phyloP scores from a whole-genome alignment of 2,113 vertebrate genomes.

The Neodon shergylaensis region DNA sequence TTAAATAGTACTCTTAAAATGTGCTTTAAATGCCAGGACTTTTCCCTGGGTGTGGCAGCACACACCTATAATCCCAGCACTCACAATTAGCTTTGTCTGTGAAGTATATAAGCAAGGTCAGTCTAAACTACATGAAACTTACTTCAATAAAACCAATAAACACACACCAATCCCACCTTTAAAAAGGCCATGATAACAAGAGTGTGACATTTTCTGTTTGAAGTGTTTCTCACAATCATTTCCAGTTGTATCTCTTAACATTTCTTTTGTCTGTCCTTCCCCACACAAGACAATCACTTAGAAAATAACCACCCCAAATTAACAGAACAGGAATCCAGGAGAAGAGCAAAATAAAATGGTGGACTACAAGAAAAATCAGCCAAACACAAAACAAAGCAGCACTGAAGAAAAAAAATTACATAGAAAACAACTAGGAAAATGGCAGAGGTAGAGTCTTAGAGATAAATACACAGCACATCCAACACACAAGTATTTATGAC shows the following conservation, averaged over 20 bases:
- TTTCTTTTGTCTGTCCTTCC: neutral
- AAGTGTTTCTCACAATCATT: neutral
- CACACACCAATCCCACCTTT: neutral
- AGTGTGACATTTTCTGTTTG: neutral
- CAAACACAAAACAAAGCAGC: neutral
- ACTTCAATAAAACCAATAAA: neutral
- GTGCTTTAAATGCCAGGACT: neutral
- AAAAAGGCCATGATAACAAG: neutral
- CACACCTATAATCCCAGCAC: neutral
- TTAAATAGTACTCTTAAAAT: constrained; percentile 37
- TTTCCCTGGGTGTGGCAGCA: neutral
- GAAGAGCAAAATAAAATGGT: neutral
- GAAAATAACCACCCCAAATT: neutral
- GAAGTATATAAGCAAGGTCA: neutral
- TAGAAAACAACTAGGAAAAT: neutral
- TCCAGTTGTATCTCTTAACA: neutral
- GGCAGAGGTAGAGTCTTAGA: neutral
- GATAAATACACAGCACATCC: neutral
- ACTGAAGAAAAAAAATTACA: neutral
- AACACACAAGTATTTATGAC: neutral
- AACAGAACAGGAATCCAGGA: neutral
- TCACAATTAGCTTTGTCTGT: neutral
- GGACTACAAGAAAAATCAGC: neutral
- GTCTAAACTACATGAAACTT: neutral
- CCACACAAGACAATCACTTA: neutral